Conservation (phyloP, 2,113 vertebrate genomes). For the Sinocyclocheilus anophthalmus region DNA sequence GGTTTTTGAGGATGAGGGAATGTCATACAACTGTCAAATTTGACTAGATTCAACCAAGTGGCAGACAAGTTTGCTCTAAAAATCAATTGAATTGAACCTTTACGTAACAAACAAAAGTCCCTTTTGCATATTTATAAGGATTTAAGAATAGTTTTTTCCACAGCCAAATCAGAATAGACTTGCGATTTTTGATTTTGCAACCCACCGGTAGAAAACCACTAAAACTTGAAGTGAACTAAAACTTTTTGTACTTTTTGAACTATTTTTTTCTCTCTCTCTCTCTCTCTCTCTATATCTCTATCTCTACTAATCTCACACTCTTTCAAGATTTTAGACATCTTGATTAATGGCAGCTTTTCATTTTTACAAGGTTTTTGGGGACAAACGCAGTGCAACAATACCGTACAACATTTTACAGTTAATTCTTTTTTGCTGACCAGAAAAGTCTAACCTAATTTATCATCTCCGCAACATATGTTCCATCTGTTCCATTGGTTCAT, state of each 20-base stretch:
- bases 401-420: not conserved
- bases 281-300: not conserved
- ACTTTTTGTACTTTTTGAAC: not conserved
- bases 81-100: not conserved
- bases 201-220: not conserved
- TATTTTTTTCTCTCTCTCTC: not conserved
- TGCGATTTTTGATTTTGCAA: not conserved
- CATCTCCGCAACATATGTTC: not conserved
- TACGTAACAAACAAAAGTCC: no score
- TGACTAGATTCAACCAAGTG: not conserved
- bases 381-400: not conserved
- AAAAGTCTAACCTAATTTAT: constrained; percentile 7
- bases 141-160: not conserved
- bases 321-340: not conserved
- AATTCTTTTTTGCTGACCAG: constrained; percentile 4
- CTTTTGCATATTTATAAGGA: not conserved
- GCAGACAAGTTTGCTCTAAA: not conserved
- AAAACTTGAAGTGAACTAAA: not conserved
- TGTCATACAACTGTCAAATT: not conserved
- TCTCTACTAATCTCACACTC: not conserved
- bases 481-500: constrained; percentile 19
- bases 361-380: not conserved
- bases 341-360: not conserved
- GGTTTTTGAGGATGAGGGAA: not conserved
- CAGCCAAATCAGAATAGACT: not conserved